Conservation (phyloP, 2,113 vertebrate genomes). For the Odocoileus hemionus region DNA sequence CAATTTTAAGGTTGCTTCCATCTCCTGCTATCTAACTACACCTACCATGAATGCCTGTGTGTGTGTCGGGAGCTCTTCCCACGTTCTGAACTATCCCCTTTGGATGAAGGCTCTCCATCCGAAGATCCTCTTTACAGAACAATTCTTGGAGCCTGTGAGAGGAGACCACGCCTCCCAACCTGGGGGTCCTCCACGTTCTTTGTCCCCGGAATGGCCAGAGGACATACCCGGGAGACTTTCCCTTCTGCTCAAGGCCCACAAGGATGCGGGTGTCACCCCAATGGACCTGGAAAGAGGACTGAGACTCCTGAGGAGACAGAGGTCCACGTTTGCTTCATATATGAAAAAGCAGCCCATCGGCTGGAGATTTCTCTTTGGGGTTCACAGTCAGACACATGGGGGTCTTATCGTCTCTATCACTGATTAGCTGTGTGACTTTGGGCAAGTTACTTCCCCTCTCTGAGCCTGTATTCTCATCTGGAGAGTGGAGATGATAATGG, state of each 20-base stretch:
- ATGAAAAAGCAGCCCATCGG: not conserved
- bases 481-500: not conserved
- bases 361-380: not conserved
- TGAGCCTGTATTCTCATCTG: not conserved
- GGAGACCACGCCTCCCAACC: accelerated
- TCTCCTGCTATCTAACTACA: not conserved
- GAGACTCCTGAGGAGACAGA: not conserved
- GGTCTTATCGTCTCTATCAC: not conserved
- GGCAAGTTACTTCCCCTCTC: not conserved
- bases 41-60: not conserved
- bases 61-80: not conserved
- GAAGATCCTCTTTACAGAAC: not conserved
- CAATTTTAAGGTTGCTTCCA: not conserved
- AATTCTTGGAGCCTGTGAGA: not conserved
- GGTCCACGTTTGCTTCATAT: not conserved
- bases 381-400: not conserved
- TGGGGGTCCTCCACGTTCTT: not conserved
- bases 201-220: not conserved
- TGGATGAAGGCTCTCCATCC: not conserved
- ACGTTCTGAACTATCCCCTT: not conserved
- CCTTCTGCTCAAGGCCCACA: not conserved
- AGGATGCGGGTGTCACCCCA: accelerated
- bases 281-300: not conserved
- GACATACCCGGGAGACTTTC: not conserved
- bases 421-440: not conserved